Evolutionary conservation across 2,797 vertebrate species (phyloP), one percentile per base, ranked within the genome.

Genomic region (Lithobates sylvaticus): DNA sequence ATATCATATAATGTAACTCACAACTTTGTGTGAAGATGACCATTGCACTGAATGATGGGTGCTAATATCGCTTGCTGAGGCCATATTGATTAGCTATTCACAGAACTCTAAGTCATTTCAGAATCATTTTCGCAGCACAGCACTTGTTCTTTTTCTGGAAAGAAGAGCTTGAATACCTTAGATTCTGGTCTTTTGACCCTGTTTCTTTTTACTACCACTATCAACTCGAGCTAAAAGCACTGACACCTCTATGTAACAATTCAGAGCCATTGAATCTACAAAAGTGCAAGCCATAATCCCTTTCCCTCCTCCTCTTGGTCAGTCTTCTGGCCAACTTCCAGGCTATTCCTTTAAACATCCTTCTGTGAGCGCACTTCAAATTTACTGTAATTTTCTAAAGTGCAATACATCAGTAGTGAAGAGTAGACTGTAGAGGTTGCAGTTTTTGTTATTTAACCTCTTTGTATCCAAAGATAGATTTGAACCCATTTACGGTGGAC

Each of bases 311-410:
- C 58, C 36, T 74, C 58, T 73, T 54, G 65, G 12, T 27, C 34
- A 44, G 29, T 34, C 26, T 67, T 26, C 27, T 82, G 85, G 85
- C 64, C 58, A 16, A 0, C 13, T 34, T 77, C 79, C 85, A 82
- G 65, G 18, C 79, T 72, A 9, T 82, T 76, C 67, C 74, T 82
- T 47, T 77, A 77, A 82, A 44, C 79, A 86, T 76, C 72, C 69
- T 47, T 86, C 50, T 76, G 78, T 61, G 50, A 86, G 10, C 50
- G 64, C 47, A 65, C 68, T 76, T 76, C 12, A 86, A 71, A 86
- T 76, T 86, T 86, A 76, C 73, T 76, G 84, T 82, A 86, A 76
- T 86, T 76, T 81, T 81, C 73, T 61, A 82, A 81, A 86, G 78
- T 77, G 85, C 85, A 71, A 82, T 82, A 34, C 67, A 82, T 86